These are phyloP conservation scores for Etheostoma nigrum DNA, from an alignment of 2,797 vertebrate genomes.

Conservation along the genomic window DNA sequence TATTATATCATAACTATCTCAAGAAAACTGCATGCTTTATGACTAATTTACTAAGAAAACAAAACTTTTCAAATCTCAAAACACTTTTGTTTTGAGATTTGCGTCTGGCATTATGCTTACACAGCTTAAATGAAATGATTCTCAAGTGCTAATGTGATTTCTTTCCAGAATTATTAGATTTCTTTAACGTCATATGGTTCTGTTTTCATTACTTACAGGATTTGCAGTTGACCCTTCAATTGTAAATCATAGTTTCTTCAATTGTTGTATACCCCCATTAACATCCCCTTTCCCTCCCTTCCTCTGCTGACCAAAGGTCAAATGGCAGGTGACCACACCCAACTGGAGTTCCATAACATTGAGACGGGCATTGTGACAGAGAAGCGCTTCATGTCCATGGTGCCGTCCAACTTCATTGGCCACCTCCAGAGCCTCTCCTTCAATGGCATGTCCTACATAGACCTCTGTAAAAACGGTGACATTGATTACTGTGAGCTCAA, in stretches of 20 bases:
- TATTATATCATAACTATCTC: neutral
- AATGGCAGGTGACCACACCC: constrained; percentile 97
- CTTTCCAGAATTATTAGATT: neutral
- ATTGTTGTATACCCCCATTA: constrained; percentile 19
- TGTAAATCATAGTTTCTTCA: constrained; percentile 5
- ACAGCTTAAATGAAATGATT: neutral
- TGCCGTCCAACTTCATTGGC: constrained; percentile 98
- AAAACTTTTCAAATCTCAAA: no score
- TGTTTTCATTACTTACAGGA: neutral
- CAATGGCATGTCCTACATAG: constrained; percentile 99
- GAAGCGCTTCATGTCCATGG: constrained; percentile 91
- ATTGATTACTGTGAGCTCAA: constrained; percentile 99
- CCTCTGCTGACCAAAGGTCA: constrained; percentile 86
- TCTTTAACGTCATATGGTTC: neutral
- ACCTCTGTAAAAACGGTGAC: constrained; percentile 98
- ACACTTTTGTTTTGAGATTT: neutral
- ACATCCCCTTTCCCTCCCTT: constrained; percentile 20
- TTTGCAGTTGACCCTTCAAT: constrained; percentile 2
- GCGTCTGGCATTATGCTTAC: neutral
- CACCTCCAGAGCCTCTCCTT: constrained; percentile 97
- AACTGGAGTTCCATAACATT: constrained; percentile 98
- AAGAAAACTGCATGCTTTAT: neutral
- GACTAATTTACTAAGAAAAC: neutral
- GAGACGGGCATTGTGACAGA: constrained; percentile 99
- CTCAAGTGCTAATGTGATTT: neutral